Evolutionary conservation across 2,797 vertebrate species (phyloP), one percentile per base, ranked within the genome.

Genomic region (Sebastes wilsoni): DNA sequence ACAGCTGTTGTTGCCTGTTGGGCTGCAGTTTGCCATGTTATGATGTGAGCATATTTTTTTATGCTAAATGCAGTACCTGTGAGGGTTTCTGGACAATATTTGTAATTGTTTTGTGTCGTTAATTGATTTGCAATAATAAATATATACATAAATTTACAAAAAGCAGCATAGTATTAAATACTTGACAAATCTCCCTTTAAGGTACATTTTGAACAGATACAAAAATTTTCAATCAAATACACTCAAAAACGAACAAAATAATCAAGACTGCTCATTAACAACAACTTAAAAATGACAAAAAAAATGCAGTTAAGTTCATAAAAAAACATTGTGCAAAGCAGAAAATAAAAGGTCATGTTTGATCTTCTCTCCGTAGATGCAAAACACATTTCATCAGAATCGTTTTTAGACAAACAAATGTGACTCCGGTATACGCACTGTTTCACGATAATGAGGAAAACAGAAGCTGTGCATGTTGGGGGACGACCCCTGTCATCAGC

Each of bases 371-470:
- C 20, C 18, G 5, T 4, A 0, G 11, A 76, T 7, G 25, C 30
- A 56, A 59, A 54, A 69, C 12, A 7, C 23, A 49, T 36, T 32
- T 25, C 18, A 64, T 59, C 38, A 64, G 23, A 70, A 23, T 54
- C 3, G 58, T 71, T 13, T 12, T 42, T 42, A 66, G 20, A 73
- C 16, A 66, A 22, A 55, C 4, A 56, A 14, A 34, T 30, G 10
- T 71, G 58, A 72, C 27, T 27, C 8, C 0, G 11, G 34, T 30
- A 16, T 54, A 28, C 56, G 74, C 16, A 11, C 23, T 77, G 20
- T 68, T 46, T 62, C 4, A 22, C 52, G 30, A 65, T 75, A 73
- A 88, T 87, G 54, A 65, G 76, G 52, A 83, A 90, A 86, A 75
- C 81, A 85, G 81, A 79, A 28, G 68, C 42, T 49, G 22, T 66